Percentiles rank a stretch among this genome's conserved stretches.
Evolutionary conservation across 2,888 invertebrate genomes (phyloP).

Genomic region (Hydrotaea diabolus): DNA sequence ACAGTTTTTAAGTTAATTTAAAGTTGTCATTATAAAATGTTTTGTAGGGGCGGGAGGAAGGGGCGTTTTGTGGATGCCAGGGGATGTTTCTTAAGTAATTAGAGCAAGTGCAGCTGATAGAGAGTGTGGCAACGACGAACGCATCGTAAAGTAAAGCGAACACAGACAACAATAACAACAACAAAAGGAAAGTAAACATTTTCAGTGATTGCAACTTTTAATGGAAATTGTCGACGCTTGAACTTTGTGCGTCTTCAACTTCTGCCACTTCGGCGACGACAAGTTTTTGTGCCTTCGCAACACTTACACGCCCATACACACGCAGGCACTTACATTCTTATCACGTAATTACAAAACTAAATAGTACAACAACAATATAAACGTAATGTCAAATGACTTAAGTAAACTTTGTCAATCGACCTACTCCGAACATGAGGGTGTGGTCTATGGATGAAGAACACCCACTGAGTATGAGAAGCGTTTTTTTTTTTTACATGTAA

Average conservation of each 20-base stretch:
- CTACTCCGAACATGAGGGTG: not conserved
- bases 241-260: slow-evolving; percentile 37
- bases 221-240: slow-evolving; percentile 52
- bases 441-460: not conserved
- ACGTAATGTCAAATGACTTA: not conserved
- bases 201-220: slow-evolving; percentile 55
- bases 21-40: not conserved
- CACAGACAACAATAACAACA: too few relatives aligned
- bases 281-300: not conserved
- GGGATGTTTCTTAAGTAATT: slow-evolving; percentile 48
- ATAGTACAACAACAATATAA: not conserved
- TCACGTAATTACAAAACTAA: slow-evolving; percentile 31
- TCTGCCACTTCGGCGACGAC: not conserved
- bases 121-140: not conserved
- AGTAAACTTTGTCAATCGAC: slow-evolving; percentile 20
- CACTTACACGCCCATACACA: not conserved
- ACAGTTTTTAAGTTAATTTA: not conserved
- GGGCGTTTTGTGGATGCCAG: too few relatives aligned
- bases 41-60: not conserved
- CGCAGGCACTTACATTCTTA: not conserved
- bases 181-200: slow-evolving; percentile 47
- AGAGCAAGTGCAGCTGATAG: slow-evolving; percentile 51
- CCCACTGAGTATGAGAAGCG: too few relatives aligned
- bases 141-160: slow-evolving; percentile 4
- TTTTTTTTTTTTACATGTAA: too few relatives aligned